Percentiles rank a stretch among this genome's conserved stretches.
Evolutionary conservation across 2,113 vertebrate species (phyloP).

Genomic region (Phalacrocorax pelagicus): DNA sequence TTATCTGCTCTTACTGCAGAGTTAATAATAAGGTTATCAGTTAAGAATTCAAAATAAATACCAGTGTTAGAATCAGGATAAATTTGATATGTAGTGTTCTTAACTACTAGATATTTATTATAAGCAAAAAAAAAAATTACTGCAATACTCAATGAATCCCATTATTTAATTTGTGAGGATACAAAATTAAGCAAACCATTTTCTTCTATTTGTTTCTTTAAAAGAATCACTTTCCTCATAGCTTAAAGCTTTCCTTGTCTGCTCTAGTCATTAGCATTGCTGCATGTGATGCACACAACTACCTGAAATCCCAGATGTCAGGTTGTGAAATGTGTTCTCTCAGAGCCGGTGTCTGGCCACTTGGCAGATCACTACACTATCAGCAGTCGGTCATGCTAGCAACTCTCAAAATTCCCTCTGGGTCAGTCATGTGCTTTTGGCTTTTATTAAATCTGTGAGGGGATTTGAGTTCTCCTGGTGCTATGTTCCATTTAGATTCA

Average conservation of each 20-base stretch:
- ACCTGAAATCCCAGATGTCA: conserved; percentile 37
- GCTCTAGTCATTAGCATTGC: not conserved
- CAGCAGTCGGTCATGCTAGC: conserved; percentile 36
- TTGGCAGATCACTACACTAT: conserved; percentile 47
- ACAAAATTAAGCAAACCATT: not conserved
- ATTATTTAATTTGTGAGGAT: not conserved
- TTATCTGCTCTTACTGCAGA: not conserved
- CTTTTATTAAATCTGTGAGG: conserved; percentile 52
- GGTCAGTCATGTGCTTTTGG: conserved; percentile 59
- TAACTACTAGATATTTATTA: not conserved
- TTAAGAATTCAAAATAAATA: not conserved
- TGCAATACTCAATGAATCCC: not conserved
- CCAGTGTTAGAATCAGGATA: not conserved
- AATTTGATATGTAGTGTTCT: not conserved
- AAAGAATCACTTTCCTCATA: not conserved
- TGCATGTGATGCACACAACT: not conserved
- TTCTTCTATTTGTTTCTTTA: not conserved
- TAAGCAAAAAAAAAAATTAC: not conserved
- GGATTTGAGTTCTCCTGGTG: conserved; percentile 21
- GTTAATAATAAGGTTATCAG: not conserved
- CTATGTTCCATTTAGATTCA: conserved; percentile 26
- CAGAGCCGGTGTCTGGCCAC: not conserved
- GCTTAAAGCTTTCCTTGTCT: not conserved
- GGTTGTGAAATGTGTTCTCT: not conserved
- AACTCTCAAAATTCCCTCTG: conserved; percentile 14